Conservation (phyloP, 2,113 vertebrate species). For the Pollachius pollachius region DNA sequence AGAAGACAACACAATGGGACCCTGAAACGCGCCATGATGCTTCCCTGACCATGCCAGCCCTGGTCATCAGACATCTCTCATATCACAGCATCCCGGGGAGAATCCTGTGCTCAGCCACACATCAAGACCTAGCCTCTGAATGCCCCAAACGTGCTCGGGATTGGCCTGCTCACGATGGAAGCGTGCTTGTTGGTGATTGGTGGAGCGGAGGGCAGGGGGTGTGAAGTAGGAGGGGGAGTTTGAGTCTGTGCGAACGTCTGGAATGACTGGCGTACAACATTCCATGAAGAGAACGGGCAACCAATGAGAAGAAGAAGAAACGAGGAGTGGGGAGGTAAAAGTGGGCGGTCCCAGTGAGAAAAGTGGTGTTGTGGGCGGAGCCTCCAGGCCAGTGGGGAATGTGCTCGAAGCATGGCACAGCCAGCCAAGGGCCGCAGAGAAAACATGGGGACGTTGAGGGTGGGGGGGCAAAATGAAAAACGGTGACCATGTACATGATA, state of each 20-base stretch:
- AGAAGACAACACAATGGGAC: background rate
- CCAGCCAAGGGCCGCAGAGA: background rate
- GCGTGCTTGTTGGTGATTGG: slow-evolving; percentile 51
- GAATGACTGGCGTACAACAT: too few relatives aligned
- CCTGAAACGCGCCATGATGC: too few relatives aligned
- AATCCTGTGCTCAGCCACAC: background rate
- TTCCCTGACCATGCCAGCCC: slow-evolving; percentile 3
- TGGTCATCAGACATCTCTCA: background rate
- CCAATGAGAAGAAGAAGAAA: too few relatives aligned
- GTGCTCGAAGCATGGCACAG: slow-evolving; percentile 10
- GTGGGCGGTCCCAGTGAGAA: too few relatives aligned
- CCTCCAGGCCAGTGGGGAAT: slow-evolving; percentile 1
- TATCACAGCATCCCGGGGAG: background rate
- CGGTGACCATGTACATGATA: too few relatives aligned
- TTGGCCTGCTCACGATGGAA: slow-evolving; percentile 26
- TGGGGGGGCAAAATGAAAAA: background rate
- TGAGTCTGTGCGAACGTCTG: background rate
- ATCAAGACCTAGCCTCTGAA: background rate
- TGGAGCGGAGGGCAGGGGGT: background rate
- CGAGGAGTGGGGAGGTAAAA: too few relatives aligned
- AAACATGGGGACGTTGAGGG: background rate
- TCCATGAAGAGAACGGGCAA: too few relatives aligned
- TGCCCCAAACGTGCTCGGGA: slow-evolving; percentile 3
- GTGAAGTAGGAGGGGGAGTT: background rate
- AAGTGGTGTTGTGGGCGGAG: slow-evolving; percentile 6